A percentile compares a stretch with the other conserved stretches of the same genome.
These are phyloP conservation scores for Homarus gammarus DNA, from an alignment of 2,888 invertebrate species.

Conservation along the genomic window DNA sequence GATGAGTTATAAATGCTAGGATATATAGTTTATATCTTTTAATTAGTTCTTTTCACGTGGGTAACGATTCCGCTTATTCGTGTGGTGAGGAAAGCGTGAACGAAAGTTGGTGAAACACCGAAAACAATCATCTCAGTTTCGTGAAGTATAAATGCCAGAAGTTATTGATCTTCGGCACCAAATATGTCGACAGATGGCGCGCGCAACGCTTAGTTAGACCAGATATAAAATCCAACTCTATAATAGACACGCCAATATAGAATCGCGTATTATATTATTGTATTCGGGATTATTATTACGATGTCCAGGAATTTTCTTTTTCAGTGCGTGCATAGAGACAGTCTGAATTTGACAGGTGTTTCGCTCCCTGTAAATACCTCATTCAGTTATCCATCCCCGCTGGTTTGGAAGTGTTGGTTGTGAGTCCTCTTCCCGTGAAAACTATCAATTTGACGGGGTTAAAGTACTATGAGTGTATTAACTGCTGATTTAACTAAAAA, in stretches of 20 bases:
- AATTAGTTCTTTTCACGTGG: background rate
- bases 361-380: conserved; percentile 50
- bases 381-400: conserved; percentile 45
- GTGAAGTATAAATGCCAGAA: conserved; percentile 35
- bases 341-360: conserved; percentile 52
- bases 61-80: background rate
- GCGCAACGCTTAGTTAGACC: background rate
- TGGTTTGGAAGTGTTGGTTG: background rate
- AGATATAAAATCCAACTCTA: conserved; percentile 6
- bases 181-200: conserved; percentile 45
- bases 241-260: background rate
- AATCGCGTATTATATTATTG: background rate
- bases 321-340: background rate
- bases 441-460: conserved; percentile 8
- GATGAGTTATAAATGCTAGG: background rate
- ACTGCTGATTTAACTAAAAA: conserved; percentile 51
- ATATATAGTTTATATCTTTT: no score
- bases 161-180: conserved; percentile 29
- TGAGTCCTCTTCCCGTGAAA: conserved; percentile 14
- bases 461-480: conserved; percentile 62
- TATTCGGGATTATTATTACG: background rate
- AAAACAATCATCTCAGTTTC: conserved; percentile 46
- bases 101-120: conserved; percentile 38
- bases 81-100: conserved; percentile 1
- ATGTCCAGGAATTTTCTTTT: background rate